Conservation (phyloP, 2,113 vertebrate species). For the Phaethornis superciliosus region DNA sequence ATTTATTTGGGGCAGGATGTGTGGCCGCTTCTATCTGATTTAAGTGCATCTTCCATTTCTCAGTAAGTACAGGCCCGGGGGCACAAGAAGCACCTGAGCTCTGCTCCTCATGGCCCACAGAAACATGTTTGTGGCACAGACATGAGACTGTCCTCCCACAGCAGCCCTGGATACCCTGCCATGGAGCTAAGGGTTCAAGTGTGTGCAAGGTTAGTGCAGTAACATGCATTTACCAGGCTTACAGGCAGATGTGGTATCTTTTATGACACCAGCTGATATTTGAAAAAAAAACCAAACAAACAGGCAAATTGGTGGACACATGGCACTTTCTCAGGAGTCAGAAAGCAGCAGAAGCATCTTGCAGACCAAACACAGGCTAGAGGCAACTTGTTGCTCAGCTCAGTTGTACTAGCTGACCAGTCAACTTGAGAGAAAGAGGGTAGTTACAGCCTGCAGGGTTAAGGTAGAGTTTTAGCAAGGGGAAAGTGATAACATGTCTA, state of each 20-base stretch:
- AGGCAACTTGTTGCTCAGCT: background rate
- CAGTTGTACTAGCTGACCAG: background rate
- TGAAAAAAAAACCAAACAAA: background rate
- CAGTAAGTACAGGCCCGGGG: background rate
- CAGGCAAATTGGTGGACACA: background rate
- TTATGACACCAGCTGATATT: background rate
- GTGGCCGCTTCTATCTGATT: background rate
- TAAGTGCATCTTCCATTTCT: background rate
- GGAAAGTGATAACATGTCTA: background rate
- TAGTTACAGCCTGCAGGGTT: background rate
- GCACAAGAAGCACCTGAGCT: background rate
- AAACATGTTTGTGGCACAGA: rapidly evolving
- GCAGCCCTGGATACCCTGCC: background rate
- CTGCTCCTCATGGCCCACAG: background rate
- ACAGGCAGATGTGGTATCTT: background rate
- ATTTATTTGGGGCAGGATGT: background rate
- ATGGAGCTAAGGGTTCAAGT: background rate
- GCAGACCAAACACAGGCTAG: background rate
- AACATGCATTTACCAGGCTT: background rate
- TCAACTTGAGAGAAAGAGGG: background rate
- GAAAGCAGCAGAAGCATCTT: background rate
- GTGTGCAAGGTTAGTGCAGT: background rate
- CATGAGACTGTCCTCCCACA: background rate
- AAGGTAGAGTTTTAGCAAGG: background rate
- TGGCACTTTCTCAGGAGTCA: background rate